Evolutionary conservation across 2,888 invertebrate species (phyloP), one percentile per base, ranked within the genome.

Genomic region (Campopleginae sp.): DNA sequence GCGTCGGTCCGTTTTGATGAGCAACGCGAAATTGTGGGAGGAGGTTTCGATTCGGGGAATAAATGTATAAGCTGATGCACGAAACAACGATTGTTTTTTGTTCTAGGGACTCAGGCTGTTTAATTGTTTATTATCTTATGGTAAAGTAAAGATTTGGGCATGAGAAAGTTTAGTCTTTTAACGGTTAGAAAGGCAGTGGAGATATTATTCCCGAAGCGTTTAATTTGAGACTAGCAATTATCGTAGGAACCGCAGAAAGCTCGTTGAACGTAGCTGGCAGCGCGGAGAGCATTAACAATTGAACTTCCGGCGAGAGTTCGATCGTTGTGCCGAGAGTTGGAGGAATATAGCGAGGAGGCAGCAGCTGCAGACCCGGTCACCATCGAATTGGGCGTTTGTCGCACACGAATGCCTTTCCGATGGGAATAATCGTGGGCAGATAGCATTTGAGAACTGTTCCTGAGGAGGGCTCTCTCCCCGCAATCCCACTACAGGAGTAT

Each of bases 371-470:
- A 70, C 63, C 77, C 61, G 68, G 80, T 80, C 77, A 76, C 65
- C 54, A 42, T 61, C 80, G 80, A 86, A 80, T 80, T 80, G 86
- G 83, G 86, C 83, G 83, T 86, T 86, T 86, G 86, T 86, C 86
- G 80, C 83, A 78, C 83, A 80, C 86, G 83, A 83, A 83, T 86
- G 83, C 80, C 77, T 76, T 86, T 72, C 86, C 86, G 80, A 86
- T 83, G 86, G 80, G 86, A 80, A 86, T 86, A 86, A 80, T 86
- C 83, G 83, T 74, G 72, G 48, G 66, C 31, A 61, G 72, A 72
- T 80, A 74, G 77, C 63, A 74, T 70, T 63, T n/a, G 46, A 74
- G 81, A 61, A 23, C 65, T 38, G 38, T 10, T 42, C 33, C 58
- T 33, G 61, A 68, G 72, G 51, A 68, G n/a, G n/a, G 44, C 75